Percentiles rank a stretch among this genome's conserved stretches.
These are phyloP conservation scores for Vireo griseus DNA, from an alignment of 2,797 vertebrate genomes.

Conservation along the genomic window DNA sequence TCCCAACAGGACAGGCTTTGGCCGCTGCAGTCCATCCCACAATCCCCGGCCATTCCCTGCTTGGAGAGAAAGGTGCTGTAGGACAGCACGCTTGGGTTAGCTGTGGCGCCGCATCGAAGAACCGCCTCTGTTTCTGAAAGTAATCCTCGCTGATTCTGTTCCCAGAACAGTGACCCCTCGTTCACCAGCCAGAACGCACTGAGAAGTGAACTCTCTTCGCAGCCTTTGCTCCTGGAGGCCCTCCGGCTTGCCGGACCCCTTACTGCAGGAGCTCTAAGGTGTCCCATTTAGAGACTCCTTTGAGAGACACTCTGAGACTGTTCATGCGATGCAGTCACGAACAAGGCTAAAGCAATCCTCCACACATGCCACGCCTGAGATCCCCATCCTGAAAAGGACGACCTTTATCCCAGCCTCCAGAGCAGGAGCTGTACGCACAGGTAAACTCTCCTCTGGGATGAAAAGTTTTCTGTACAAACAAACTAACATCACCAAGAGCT, in stretches of 20 bases:
- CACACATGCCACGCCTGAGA: accelerated
- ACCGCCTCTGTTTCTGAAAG: not conserved
- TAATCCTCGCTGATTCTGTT: accelerated
- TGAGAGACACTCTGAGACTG: not conserved
- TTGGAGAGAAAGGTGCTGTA: not conserved
- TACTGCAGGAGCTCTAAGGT: not conserved
- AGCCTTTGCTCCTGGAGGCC: not conserved
- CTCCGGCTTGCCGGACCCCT: not conserved
- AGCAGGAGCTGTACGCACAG: not conserved
- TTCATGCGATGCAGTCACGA: accelerated
- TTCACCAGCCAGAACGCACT: accelerated
- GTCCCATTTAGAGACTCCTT: not conserved
- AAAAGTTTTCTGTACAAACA: not conserved
- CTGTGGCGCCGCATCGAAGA: accelerated
- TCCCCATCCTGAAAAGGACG: not conserved
- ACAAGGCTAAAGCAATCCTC: not conserved
- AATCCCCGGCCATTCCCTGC: too few species aligned
- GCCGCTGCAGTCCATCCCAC: accelerated
- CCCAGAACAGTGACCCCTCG: not conserved
- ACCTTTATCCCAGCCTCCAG: not conserved
- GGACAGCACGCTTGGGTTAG: not conserved
- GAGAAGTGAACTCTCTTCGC: not conserved
- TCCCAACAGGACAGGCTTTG: too few species aligned
- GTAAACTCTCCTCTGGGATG: not conserved
- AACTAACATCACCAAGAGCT: not conserved